Evolutionary conservation across 1,140 invertebrate genomes (phyloP).

Genomic region (Cotesia chilonis): DNA sequence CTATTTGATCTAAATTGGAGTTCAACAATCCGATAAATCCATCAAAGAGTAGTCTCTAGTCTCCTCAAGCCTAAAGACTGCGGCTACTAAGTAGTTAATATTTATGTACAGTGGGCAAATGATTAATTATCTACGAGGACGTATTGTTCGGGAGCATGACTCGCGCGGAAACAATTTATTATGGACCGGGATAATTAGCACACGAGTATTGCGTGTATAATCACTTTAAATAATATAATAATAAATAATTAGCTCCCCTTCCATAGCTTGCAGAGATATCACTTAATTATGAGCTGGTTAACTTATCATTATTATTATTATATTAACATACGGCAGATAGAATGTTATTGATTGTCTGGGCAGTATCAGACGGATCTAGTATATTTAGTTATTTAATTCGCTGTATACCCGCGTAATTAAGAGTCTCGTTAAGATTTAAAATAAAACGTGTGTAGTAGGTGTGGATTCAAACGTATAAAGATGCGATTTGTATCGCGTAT

Average conservation of each 20-base stretch:
- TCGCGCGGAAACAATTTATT: constrained; percentile 59
- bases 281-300: neutral
- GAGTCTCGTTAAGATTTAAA: neutral
- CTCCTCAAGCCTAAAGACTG: no score
- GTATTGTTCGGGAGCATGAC: constrained; percentile 55
- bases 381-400: neutral
- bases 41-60: no score
- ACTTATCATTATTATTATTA: neutral
- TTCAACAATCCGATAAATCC: no score
- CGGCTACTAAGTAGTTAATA: no score
- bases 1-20: no score
- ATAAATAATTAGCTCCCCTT: constrained; percentile 38
- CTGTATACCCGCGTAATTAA: neutral
- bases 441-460: neutral
- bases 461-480: constrained; percentile 4
- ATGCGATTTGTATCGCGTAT: constrained; percentile 13
- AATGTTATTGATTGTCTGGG: constrained; percentile 20
- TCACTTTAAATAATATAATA: constrained; percentile 58
- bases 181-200: constrained; percentile 59
- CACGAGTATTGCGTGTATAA: constrained; percentile 54
- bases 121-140: constrained; percentile 40
- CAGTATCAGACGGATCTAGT: neutral
- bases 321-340: neutral
- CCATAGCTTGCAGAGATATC: neutral
- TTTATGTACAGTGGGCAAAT: constrained; percentile 41